These are phyloP conservation scores for Lysandra coridon DNA, from an alignment of 2,888 invertebrate species.

Conservation along the genomic window DNA sequence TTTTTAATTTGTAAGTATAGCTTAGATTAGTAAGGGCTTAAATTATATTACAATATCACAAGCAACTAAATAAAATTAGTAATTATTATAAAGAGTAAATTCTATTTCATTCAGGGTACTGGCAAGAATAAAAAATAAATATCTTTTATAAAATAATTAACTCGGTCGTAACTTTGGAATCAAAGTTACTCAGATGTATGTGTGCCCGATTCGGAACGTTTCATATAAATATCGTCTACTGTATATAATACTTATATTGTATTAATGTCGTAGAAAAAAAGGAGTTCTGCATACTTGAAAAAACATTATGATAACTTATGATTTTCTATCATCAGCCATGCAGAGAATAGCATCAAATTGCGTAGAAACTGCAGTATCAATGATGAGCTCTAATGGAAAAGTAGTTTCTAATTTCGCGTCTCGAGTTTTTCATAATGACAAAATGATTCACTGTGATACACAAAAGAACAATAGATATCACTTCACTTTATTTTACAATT, in stretches of 20 bases:
- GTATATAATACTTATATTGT: neutral
- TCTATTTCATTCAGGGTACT: constrained; percentile 24
- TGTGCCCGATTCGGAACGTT: too few relatives aligned
- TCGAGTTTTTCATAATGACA: constrained; percentile 46
- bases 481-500: constrained; percentile 31
- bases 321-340: neutral
- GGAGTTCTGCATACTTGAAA: neutral
- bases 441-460: constrained; percentile 49
- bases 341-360: neutral
- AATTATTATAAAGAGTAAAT: constrained; percentile 9
- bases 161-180: too few relatives aligned
- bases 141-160: too few relatives aligned
- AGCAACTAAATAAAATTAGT: constrained; percentile 3
- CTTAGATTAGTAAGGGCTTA: constrained; percentile 21
- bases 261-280: neutral
- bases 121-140: constrained; percentile 7
- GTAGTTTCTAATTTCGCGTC: constrained; percentile 42
- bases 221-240: neutral
- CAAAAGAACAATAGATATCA: constrained; percentile 46
- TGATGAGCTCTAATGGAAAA: neutral
- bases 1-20: neutral
- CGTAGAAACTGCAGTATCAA: neutral
- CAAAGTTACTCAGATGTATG: too few relatives aligned
- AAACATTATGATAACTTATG: neutral
- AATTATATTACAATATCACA: constrained; percentile 29